Evolutionary conservation across 2,888 invertebrate genomes (phyloP), one percentile per base, ranked within the genome.

Genomic region (Siphonodentalium dalli): DNA sequence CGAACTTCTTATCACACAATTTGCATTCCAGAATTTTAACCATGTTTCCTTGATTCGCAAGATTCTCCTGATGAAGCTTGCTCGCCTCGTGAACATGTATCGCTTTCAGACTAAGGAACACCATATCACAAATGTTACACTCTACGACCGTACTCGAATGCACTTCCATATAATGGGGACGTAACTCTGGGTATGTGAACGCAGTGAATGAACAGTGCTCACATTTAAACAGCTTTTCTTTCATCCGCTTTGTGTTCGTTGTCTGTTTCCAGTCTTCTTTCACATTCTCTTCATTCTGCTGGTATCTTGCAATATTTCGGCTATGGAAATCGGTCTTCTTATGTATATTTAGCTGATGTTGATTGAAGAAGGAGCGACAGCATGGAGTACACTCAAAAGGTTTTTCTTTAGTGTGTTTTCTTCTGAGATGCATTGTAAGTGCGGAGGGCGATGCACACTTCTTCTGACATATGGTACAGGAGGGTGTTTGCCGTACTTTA

Each of bases 111-210:
- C 66, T 66, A 26, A 72, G 50, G 47, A 77, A 77, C 1, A 67
- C 63, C 29, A 69, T 58, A 38, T 69, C 69, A 59, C 79, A 79
- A 1, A 69, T 49, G 24, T 71, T 66, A 59, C 78, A 77, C 8
- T 63, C 56, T 26, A 65, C 59, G 11, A 73, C 63, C 24, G 71
- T 52, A 15, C 60, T 58, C 7, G 72, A 69, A 52, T 78, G 78
- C 8, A 58, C 58, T 13, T 67, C 63, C 28, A 74, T 57, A 45
- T 69, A 74, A 58, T 78, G 78, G 2, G 69, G 66, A 31, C 74
- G 54, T 8, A 78, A 54, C 26, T 72, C 72, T 24, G 63, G 59
- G 40, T 73, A 72, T n/a, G 60, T 56, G 3, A 48, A 44, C 6
- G 67, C 69, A 26, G 54, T 67, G 54, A 70, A 74, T 8, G 69